Evolutionary conservation across 2,797 vertebrate genomes (phyloP), one percentile per base, ranked within the genome.

Genomic region (Anas acuta): DNA sequence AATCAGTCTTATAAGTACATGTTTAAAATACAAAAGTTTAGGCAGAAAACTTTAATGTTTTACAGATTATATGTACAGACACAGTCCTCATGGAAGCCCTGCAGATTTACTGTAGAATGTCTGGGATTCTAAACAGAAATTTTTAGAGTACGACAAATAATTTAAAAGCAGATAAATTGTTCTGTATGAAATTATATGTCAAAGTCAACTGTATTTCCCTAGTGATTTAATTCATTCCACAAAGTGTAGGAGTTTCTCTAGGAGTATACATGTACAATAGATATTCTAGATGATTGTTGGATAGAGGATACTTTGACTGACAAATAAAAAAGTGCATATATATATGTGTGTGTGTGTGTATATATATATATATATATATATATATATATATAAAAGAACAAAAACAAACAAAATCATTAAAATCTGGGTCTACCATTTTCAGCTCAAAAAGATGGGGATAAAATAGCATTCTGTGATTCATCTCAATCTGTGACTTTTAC

Each of bases 21-120:
- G 28, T 85, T 96, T 93, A 90, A 85, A 94, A 94, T 90, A n/a
- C 41, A 69, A 69, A 92, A 77, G 9, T 88, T 94, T 90, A 77
- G 35, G 23, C 10, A 47, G 28, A 79, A 58, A 80, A 82, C 51
- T 81, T 94, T 75, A 80, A 76, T 64, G 2, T 11, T 61, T 73
- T 57, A 37, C n/a, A n/a, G 51, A 26, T 69, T 64, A 18, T 56
- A 28, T 57, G 6, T 62, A 60, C 5, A 78, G 69, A 41, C 19
- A n/a, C 8, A 37, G 3, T 18, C 25, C 23, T 76, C 51, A 78
- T 1, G 73, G 35, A 28, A 79, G 21, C 4, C 22, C 25, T 51
- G 20, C 4, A 67, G 47, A 33, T 53, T 86, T 79, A 53, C 33
- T 45, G 25, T 30, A 45, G 35, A 84, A 70, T 66, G 5, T 51